These are phyloP conservation scores for Meleagris gallopavo DNA, from an alignment of 2,113 vertebrate genomes.

Conservation along the genomic window DNA sequence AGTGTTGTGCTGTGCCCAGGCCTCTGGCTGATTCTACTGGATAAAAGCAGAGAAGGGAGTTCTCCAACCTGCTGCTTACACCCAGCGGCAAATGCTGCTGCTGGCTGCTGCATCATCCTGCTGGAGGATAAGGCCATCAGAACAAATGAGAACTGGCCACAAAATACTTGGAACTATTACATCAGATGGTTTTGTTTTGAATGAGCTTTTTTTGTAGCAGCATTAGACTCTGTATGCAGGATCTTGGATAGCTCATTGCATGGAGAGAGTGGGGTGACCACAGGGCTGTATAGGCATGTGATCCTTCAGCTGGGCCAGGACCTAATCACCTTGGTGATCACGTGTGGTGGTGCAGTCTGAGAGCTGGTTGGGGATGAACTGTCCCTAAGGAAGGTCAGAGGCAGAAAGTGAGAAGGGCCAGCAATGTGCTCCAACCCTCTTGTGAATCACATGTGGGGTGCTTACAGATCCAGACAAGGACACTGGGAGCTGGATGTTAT, in stretches of 20 bases:
- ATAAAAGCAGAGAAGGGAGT: not conserved
- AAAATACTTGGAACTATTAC: not conserved
- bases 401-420: not conserved
- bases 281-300: not conserved
- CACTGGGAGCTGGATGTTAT: not conserved
- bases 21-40: rapidly evolving
- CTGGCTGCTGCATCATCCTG: not conserved
- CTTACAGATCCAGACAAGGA: not conserved
- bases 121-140: not conserved
- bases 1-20: not conserved
- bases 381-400: not conserved
- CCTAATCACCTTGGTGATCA: not conserved
- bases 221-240: not conserved
- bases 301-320: not conserved
- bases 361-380: not conserved
- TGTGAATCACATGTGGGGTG: not conserved
- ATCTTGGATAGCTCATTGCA: not conserved
- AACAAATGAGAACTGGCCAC: not conserved
- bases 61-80: not conserved
- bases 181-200: not conserved
- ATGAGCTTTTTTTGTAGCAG: rapidly evolving
- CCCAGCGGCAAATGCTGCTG: not conserved
- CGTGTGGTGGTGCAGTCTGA: not conserved
- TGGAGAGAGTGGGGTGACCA: not conserved
- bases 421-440: rapidly evolving